Base-by-base conservation (phyloP, 2,888 invertebrate species). In the Melieria omissa region DNA sequence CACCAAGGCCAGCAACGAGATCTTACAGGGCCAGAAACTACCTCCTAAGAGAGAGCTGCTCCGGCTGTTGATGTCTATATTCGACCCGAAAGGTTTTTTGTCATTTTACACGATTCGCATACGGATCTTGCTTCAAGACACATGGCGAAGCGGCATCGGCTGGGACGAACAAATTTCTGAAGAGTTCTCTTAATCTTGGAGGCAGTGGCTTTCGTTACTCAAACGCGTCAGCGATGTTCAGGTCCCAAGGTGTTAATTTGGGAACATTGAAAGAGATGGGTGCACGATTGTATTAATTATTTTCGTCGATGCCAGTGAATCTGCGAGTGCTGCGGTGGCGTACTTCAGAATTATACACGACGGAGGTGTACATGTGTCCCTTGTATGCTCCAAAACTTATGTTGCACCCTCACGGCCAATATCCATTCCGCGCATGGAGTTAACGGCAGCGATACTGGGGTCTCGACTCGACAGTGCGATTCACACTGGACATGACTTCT, bases 341-440 rank as follows among this genome's bases (percentile, higher is more conserved):
- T 80, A 77, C 46, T 58, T 78, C 3, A 73, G 79, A 57, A 69
- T 71, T 60, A 5, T 41, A 44, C 65, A 61, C 4, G 67, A 64
- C 0, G 41, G 67, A 10, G 10, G 46, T 0, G 52, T 76, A 29
- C 65, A 74, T 57, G 64, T 64, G 10, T 42, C 70, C 5, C 12
- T 80, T 10, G 70, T 79, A 16, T 71, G 74, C 10, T 72, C 78
- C 8, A 78, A 78, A 69, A 74, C 78, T 7, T 75, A 74, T 41
- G 77, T 81, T 5, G 77, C 78, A 9, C 78, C 80, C 14, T 57
- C 79, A 5, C 78, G 75, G 58, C 73, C 72, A 1, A 60, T 78
- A 44, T 79, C 77, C 8, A 77, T 78, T 7, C 77, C 77, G 6
- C 72, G 78, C 49, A 71, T 80, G 70, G 80, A 80, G 71, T 72